A percentile compares a stretch with the other conserved stretches of the same genome.
phyloP scores from a whole-genome alignment of 2,797 vertebrate species.

The Hippoglossus hippoglossus region DNA sequence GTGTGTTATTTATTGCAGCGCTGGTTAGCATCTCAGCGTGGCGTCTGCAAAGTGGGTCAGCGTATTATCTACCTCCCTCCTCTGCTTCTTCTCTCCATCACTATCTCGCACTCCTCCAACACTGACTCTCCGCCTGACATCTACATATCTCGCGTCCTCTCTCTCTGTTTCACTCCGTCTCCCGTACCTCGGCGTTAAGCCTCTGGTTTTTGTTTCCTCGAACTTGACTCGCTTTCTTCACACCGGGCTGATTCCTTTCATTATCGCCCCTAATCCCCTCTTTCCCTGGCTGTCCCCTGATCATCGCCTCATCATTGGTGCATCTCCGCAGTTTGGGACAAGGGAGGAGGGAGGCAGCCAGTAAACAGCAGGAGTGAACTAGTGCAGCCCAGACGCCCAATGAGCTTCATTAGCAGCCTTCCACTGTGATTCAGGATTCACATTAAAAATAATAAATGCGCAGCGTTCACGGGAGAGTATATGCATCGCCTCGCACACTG shows the following conservation, averaged over 20 bases:
- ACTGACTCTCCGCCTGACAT: constrained; percentile 41
- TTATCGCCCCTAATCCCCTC: constrained; percentile 16
- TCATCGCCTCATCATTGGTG: constrained; percentile 7
- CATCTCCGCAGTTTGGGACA: constrained; percentile 20
- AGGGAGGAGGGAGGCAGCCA: constrained; percentile 4
- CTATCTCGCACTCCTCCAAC: constrained; percentile 60
- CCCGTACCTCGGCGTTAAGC: constrained; percentile 25
- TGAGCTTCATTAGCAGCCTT: constrained; percentile 79
- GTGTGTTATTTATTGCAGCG: constrained; percentile 84
- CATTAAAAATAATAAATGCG: constrained; percentile 81
- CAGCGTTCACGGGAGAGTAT: constrained; percentile 57
- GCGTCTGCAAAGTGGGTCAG: constrained; percentile 85
- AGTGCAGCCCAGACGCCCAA: constrained; percentile 59
- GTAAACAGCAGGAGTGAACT: constrained; percentile 63
- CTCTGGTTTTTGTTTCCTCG: constrained; percentile 40
- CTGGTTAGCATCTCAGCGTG: constrained; percentile 80
- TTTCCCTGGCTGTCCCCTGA: constrained; percentile 9
- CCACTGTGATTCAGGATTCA: constrained; percentile 74
- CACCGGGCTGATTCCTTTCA: constrained; percentile 34
- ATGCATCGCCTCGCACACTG: constrained; percentile 27
- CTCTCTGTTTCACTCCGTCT: constrained; percentile 8
- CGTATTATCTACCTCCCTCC: constrained; percentile 60
- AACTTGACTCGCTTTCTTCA: constrained; percentile 38
- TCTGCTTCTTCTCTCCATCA: constrained; percentile 43
- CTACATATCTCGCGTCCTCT: constrained; percentile 21